These are phyloP conservation scores for Trichonephila clavipes DNA, from an alignment of 1,140 invertebrate species.

Conservation along the genomic window DNA sequence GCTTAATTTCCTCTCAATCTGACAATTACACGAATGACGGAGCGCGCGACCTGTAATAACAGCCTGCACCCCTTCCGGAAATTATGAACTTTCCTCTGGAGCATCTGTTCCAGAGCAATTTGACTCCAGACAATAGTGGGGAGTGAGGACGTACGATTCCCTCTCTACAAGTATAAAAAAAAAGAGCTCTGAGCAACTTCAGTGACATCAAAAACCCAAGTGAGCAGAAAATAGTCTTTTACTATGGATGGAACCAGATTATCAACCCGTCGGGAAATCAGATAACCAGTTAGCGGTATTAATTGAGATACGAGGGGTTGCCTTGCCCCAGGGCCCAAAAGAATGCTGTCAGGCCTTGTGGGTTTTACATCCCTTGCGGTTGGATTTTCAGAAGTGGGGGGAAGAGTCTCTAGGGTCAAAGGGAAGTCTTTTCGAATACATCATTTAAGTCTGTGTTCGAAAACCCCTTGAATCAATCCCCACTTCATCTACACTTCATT, in stretches of 20 bases:
- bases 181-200: constrained; percentile 15
- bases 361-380: constrained; percentile 61
- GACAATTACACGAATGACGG: neutral
- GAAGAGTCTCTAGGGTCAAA: constrained; percentile 53
- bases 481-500: constrained; percentile 74
- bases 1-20: constrained; percentile 16
- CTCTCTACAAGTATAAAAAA: neutral
- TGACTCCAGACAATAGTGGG: constrained; percentile 35
- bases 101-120: constrained; percentile 52
- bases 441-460: constrained; percentile 29
- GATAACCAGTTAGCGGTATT: constrained; percentile 71
- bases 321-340: neutral
- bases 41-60: neutral
- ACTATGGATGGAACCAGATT: constrained; percentile 58
- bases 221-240: constrained; percentile 71
- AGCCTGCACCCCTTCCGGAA: constrained; percentile 43
- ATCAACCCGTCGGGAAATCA: constrained; percentile 72
- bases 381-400: constrained; percentile 12
- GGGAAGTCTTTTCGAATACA: constrained; percentile 26
- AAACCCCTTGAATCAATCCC: constrained; percentile 66
- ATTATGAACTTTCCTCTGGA: constrained; percentile 27
- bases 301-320: constrained; percentile 49
- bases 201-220: constrained; percentile 69
- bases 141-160: neutral
- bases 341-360: constrained; percentile 45